phyloP scores from a whole-genome alignment of 1,140 invertebrate species.

The Pseudomyrmex flavicornis region DNA sequence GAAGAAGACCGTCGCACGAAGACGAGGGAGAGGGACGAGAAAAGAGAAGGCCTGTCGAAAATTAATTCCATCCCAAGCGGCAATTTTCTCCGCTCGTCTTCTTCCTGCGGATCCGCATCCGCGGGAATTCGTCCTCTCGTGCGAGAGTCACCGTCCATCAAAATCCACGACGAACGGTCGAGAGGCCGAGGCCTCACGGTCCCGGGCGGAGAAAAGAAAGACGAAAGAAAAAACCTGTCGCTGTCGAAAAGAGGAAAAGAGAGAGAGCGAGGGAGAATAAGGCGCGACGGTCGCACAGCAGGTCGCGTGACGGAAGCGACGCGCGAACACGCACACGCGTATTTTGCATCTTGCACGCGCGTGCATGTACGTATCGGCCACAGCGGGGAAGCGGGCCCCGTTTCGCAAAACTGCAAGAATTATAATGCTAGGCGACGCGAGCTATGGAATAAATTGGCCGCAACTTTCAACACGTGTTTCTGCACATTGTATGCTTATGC shows the following conservation, averaged over 20 bases:
- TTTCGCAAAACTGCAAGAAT: conserved; percentile 25
- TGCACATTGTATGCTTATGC: background rate
- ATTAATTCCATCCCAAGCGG: conserved; percentile 54
- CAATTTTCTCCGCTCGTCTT: conserved; percentile 60
- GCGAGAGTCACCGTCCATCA: conserved; percentile 68
- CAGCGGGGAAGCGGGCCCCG: background rate
- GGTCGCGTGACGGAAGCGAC: conserved; percentile 72
- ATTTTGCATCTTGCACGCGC: conserved; percentile 66
- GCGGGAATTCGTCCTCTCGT: conserved; percentile 70
- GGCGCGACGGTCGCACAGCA: conserved; percentile 41
- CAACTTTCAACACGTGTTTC: conserved; percentile 20
- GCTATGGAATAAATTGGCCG: conserved; percentile 39
- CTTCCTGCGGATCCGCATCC: conserved; percentile 68
- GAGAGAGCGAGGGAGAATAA: conserved; percentile 10
- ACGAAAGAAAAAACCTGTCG: conserved; percentile 33
- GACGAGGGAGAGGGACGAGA: background rate
- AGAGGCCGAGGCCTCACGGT: conserved; percentile 12
- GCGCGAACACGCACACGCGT: conserved; percentile 59
- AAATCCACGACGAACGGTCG: conserved; percentile 59
- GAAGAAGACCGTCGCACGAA: background rate
- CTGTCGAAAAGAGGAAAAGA: conserved; percentile 1
- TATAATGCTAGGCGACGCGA: conserved; percentile 14
- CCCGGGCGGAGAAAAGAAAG: background rate
- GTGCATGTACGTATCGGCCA: background rate
- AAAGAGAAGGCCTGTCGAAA: conserved; percentile 15